These are phyloP conservation scores for Habroteleia sp. DNA, from an alignment of 2,888 invertebrate genomes.

Conservation along the genomic window DNA sequence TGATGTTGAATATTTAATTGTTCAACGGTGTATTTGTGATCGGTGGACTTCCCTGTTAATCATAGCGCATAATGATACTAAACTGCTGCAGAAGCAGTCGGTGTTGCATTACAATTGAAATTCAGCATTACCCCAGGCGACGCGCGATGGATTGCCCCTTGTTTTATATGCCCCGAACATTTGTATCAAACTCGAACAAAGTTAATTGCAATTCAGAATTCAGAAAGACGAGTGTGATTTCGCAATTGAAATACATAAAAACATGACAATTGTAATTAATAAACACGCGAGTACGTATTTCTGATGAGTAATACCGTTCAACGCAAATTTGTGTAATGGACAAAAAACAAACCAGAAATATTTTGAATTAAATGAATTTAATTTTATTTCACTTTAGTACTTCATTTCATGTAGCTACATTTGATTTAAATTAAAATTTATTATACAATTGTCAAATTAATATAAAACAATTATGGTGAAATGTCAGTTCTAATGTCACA, in stretches of 20 bases:
- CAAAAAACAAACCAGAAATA: too few species aligned
- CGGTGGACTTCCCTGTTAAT: slow-evolving; percentile 68
- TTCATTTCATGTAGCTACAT: too few species aligned
- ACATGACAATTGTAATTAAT: slow-evolving; percentile 50
- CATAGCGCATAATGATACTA: slow-evolving; percentile 67
- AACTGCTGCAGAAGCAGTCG: slow-evolving; percentile 62
- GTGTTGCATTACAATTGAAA: slow-evolving; percentile 65
- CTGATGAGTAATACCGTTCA: slow-evolving; percentile 5
- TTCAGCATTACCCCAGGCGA: slow-evolving; percentile 63
- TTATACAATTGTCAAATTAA: too few species aligned
- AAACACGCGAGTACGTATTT: slow-evolving; percentile 15
- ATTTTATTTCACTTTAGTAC: too few species aligned
- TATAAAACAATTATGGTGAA: too few species aligned
- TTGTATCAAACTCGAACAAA: slow-evolving; percentile 52
- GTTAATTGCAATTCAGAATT: slow-evolving; percentile 60
- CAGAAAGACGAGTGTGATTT: slow-evolving; percentile 33
- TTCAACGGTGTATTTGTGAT: slow-evolving; percentile 44
- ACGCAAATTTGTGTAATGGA: background rate
- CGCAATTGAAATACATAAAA: slow-evolving; percentile 42
- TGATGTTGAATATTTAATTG: slow-evolving; percentile 30
- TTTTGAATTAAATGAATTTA: too few species aligned
- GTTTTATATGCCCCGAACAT: slow-evolving; percentile 66
- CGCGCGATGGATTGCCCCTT: slow-evolving; percentile 65
- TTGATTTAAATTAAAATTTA: too few species aligned
- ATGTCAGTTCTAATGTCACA: too few species aligned